phyloP scores from a whole-genome alignment of 1,140 invertebrate species.

The Drosophila subobscura region DNA sequence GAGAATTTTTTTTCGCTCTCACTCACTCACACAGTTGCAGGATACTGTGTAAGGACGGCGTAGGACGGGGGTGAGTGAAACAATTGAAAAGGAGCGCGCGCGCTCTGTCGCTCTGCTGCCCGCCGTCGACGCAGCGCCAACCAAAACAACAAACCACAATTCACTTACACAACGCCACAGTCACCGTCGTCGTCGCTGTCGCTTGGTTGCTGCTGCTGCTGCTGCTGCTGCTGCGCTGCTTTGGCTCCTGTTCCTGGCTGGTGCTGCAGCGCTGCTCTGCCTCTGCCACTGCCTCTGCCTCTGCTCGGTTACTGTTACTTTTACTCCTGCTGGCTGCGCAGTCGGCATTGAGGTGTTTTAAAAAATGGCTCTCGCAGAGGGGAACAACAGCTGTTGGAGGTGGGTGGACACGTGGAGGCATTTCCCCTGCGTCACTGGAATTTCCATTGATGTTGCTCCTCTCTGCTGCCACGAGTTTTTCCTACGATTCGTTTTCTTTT shows the following conservation, averaged over 20 bases:
- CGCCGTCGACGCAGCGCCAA: slow-evolving; percentile 44
- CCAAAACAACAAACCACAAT: slow-evolving; percentile 83
- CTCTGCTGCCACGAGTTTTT: background rate
- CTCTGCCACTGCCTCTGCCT: slow-evolving; percentile 15
- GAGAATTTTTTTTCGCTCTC: slow-evolving; percentile 51
- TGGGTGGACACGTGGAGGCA: slow-evolving; percentile 4
- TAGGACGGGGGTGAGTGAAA: slow-evolving; percentile 1
- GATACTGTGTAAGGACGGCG: background rate
- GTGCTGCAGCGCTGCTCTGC: slow-evolving; percentile 5
- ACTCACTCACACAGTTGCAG: slow-evolving; percentile 25
- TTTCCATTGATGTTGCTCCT: slow-evolving; percentile 17
- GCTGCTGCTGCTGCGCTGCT: slow-evolving; percentile 16
- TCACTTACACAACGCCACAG: slow-evolving; percentile 71
- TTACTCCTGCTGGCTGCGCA: slow-evolving; percentile 11
- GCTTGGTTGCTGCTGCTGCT: slow-evolving; percentile 5
- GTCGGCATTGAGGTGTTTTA: background rate
- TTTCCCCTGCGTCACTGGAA: slow-evolving; percentile 52
- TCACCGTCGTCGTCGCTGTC: slow-evolving; percentile 3
- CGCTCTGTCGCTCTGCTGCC: slow-evolving; percentile 2
- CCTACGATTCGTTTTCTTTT: background rate
- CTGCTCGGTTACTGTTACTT: background rate
- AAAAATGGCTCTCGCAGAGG: slow-evolving; percentile 7
- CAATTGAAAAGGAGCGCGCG: background rate
- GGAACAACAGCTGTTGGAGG: no score
- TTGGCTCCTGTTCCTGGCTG: slow-evolving; percentile 21